These are phyloP conservation scores for Eremophila alpestris DNA, from an alignment of 2,797 vertebrate genomes.

Conservation along the genomic window DNA sequence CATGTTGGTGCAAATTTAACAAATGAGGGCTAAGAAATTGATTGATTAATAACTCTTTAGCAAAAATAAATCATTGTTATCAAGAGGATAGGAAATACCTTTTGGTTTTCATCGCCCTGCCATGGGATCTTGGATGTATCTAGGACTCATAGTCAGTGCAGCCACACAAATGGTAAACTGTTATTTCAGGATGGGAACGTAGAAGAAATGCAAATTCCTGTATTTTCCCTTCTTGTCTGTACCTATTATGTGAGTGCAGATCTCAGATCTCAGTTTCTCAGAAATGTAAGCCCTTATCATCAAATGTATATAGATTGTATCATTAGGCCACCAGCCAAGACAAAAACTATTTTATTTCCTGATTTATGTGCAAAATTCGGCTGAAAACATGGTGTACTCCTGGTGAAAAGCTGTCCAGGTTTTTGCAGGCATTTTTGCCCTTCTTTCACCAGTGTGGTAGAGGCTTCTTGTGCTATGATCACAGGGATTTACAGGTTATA, in stretches of 20 bases:
- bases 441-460: background rate
- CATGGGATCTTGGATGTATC: background rate
- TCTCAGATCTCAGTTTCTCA: background rate
- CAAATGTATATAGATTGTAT: background rate
- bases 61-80: background rate
- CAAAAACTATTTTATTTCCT: background rate
- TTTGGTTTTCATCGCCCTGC: background rate
- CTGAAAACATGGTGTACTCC: background rate
- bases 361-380: background rate
- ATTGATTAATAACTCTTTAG: background rate
- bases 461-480: conserved; percentile 20
- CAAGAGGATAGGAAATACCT: background rate
- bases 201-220: background rate
- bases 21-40: background rate
- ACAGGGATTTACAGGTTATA: conserved; percentile 62
- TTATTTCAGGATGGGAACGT: background rate
- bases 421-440: conserved; percentile 15
- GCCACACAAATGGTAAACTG: background rate
- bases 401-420: background rate
- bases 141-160: background rate
- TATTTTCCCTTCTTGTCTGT: background rate
- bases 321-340: background rate
- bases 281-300: background rate
- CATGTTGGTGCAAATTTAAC: background rate
- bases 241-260: background rate